These are phyloP conservation scores for Thomomys bottae DNA, from an alignment of 2,113 vertebrate genomes.

Conservation along the genomic window DNA sequence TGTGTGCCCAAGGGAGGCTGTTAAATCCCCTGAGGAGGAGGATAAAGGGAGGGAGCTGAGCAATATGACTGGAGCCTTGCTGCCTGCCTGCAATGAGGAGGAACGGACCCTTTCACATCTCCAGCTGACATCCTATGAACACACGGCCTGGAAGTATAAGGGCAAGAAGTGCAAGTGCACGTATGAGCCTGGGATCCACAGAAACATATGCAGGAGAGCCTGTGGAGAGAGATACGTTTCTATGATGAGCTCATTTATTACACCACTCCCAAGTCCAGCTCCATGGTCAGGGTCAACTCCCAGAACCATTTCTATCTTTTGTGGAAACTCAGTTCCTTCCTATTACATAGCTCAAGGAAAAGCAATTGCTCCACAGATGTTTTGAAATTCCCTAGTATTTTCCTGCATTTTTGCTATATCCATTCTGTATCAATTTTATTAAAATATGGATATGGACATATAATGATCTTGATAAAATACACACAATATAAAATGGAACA, in stretches of 20 bases:
- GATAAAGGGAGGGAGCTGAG: background rate
- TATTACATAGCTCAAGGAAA: background rate
- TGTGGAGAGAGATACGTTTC: no score
- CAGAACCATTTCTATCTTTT: background rate
- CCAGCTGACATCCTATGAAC: background rate
- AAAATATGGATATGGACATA: background rate
- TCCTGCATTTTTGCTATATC: background rate
- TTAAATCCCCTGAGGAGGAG: background rate
- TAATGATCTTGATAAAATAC: background rate
- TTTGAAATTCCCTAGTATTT: background rate
- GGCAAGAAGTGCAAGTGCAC: background rate
- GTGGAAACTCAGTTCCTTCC: background rate
- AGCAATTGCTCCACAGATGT: background rate
- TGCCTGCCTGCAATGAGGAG: background rate
- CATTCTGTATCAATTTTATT: background rate
- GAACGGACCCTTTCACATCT: background rate
- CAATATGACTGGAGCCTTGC: background rate
- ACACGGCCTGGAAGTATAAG: background rate
- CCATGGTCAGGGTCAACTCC: no score
- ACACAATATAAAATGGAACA: background rate
- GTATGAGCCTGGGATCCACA: background rate
- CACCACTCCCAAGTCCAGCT: no score
- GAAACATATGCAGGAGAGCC: background rate
- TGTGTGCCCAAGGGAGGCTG: background rate
- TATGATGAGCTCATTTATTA: fast-evolving